A percentile compares a stretch with the other conserved stretches of the same genome.
phyloP scores from a whole-genome alignment of 2,113 vertebrate genomes.

The Pterocles orientalis region DNA sequence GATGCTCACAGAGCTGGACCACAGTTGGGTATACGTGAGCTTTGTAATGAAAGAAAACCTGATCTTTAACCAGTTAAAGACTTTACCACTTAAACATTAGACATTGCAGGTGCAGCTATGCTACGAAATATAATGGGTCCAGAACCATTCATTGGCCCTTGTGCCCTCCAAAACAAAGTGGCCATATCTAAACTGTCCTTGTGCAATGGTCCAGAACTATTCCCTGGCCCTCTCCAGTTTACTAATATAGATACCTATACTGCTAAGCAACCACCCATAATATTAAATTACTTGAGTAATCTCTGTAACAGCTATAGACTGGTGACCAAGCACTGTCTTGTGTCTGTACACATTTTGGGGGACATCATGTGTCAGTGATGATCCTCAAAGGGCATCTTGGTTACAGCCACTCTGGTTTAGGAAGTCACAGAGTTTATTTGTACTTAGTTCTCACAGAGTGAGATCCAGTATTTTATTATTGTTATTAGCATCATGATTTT shows the following conservation, averaged over 20 bases:
- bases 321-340: rapidly evolving
- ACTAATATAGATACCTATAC: neutral
- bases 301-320: neutral
- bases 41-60: neutral
- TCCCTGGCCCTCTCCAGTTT: neutral
- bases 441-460: neutral
- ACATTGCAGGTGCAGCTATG: neutral
- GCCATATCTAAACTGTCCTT: neutral
- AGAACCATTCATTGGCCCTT: neutral
- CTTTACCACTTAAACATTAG: neutral
- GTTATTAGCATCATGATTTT: neutral
- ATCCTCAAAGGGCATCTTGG: neutral
- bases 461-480: neutral
- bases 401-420: neutral
- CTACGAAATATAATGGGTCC: neutral
- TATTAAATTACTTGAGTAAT: neutral
- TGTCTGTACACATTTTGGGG: neutral
- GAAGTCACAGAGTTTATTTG: neutral
- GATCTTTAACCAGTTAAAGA: neutral
- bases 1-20: neutral
- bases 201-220: neutral
- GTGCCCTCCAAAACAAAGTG: neutral
- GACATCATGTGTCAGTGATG: neutral
- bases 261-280: neutral
- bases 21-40: neutral